These are phyloP conservation scores for Lycia hirtaria DNA, from an alignment of 2,888 invertebrate genomes.

Conservation along the genomic window DNA sequence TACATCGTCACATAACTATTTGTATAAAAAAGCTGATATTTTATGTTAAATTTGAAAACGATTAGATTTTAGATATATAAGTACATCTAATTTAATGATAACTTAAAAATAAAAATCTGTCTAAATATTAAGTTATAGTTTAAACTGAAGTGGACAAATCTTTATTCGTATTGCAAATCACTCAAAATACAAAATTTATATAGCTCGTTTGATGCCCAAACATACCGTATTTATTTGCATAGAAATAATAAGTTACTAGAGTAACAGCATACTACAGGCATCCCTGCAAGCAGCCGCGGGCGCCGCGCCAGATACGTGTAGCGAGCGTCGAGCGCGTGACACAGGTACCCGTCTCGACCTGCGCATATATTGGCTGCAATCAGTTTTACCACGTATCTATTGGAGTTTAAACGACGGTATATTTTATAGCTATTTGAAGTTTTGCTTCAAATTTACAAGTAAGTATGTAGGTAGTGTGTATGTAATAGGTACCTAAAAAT, in stretches of 20 bases:
- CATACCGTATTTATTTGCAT: not conserved
- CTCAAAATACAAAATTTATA: not conserved
- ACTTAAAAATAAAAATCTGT: too few relatives aligned
- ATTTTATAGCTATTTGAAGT: not conserved
- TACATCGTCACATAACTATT: too few relatives aligned
- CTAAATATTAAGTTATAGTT: too few relatives aligned
- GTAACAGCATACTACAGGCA: conserved; percentile 22
- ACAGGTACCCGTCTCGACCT: conserved; percentile 28
- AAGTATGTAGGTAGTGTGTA: too few relatives aligned
- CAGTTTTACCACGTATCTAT: conserved; percentile 11
- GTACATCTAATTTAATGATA: too few relatives aligned
- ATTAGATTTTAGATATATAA: too few relatives aligned
- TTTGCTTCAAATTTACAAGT: too few relatives aligned
- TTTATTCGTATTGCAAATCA: not conserved
- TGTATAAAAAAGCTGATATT: too few relatives aligned
- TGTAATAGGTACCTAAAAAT: too few relatives aligned
- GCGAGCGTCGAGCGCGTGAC: conserved; percentile 30
- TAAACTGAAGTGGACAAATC: too few relatives aligned
- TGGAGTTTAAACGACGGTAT: not conserved
- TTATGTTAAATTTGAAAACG: too few relatives aligned
- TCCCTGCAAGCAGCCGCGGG: conserved; percentile 43
- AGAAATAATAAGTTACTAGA: not conserved
- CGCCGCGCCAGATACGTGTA: conserved; percentile 49
- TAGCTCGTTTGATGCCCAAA: not conserved
- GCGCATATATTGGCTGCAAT: conserved; percentile 23